A percentile compares a stretch with the other conserved stretches of the same genome.
Conservation (phyloP, 2,113 vertebrate species). For the Seriola aureovittata region DNA sequence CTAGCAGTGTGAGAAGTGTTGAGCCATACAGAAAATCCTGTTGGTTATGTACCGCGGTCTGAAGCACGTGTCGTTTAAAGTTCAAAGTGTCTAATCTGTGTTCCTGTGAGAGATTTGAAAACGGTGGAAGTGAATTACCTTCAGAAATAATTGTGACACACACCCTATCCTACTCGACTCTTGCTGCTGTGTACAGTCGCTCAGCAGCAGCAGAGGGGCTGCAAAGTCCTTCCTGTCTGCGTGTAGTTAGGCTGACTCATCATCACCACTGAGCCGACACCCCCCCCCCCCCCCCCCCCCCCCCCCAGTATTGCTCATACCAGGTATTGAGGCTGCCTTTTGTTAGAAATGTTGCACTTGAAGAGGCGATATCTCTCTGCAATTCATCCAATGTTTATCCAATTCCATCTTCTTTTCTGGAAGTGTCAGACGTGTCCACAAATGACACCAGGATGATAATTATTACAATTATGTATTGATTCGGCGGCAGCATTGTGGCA, state of each 20-base stretch:
- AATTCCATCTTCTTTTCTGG: conserved; percentile 68
- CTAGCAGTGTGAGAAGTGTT: too few species aligned
- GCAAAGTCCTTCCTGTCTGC: neutral
- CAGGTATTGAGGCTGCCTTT: conserved; percentile 66
- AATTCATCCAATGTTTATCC: conserved; percentile 76
- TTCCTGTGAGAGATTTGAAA: neutral
- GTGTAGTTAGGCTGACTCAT: conserved; percentile 50
- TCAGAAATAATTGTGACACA: neutral
- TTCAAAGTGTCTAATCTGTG: neutral
- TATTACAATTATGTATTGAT: conserved; percentile 87
- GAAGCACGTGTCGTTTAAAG: neutral
- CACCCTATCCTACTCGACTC: neutral
- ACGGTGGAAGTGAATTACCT: neutral
- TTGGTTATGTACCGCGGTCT: too few species aligned
- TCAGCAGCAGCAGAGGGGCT: neutral
- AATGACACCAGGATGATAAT: conserved; percentile 82
- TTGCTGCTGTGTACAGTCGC: neutral
- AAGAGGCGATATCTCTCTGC: conserved; percentile 50
- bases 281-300: neutral
- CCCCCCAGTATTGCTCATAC: conserved; percentile 12
- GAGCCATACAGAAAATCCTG: too few species aligned
- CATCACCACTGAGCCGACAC: neutral
- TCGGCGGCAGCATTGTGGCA: conserved; percentile 74
- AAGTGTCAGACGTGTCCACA: conserved; percentile 74
- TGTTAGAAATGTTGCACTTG: conserved; percentile 71